Evolutionary conservation across 2,888 invertebrate species (phyloP).

Genomic region (Diadegma fenestrale): DNA sequence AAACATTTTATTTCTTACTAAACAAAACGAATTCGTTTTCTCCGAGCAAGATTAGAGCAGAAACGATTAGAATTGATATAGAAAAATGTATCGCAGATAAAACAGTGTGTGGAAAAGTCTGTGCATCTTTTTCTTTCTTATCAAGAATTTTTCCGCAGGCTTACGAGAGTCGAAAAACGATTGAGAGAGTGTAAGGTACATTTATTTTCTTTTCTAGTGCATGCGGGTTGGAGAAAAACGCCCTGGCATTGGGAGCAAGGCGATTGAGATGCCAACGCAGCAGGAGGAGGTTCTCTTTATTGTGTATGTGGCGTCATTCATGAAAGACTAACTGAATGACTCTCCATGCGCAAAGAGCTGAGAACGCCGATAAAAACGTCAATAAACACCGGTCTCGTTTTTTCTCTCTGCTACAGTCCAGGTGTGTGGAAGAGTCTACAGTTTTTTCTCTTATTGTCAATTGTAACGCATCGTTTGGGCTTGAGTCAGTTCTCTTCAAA

Average conservation of each 20-base stretch:
- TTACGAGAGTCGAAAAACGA: neutral
- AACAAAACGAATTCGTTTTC: too few relatives aligned
- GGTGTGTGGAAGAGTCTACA: constrained; percentile 8
- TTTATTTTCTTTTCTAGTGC: neutral
- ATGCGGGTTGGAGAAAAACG: constrained; percentile 12
- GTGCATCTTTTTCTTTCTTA: constrained; percentile 5
- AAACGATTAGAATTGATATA: neutral
- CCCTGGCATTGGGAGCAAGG: neutral
- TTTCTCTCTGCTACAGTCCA: constrained; percentile 37
- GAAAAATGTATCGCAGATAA: neutral
- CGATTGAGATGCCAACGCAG: constrained; percentile 47
- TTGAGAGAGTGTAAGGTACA: neutral
- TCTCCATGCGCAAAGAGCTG: constrained; percentile 37
- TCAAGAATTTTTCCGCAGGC: neutral
- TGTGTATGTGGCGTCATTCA: constrained; percentile 59
- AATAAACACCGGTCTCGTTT: constrained; percentile 64
- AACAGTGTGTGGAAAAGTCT: neutral
- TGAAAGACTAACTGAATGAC: constrained; percentile 63
- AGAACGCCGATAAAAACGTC: constrained; percentile 65
- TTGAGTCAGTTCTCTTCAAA: constrained; percentile 12
- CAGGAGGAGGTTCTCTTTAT: constrained; percentile 48
- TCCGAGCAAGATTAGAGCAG: too few relatives aligned
- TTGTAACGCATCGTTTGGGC: constrained; percentile 31
- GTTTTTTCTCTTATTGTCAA: neutral
- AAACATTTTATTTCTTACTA: too few relatives aligned